Evolutionary conservation across 2,888 invertebrate genomes (phyloP), one percentile per base, ranked within the genome.

Genomic region (Ellobium chinense): DNA sequence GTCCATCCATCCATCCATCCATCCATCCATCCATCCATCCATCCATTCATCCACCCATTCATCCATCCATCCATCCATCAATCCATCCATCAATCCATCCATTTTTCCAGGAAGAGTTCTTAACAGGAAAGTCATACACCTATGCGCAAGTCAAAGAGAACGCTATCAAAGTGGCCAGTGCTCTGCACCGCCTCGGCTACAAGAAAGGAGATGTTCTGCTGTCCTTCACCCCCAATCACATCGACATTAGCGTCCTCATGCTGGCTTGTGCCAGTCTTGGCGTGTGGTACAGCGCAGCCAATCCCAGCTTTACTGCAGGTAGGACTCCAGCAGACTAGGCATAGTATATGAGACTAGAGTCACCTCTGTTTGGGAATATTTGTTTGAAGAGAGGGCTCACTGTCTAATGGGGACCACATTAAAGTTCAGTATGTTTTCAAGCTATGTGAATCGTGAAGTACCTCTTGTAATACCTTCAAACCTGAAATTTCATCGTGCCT

Each of bases 141-240:
- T 92, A 86, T 78, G 66, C 83, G 1, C 82, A 91, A 70, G 68
- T 92, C 56, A 87, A 88, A 37, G 88, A 86, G 2, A 73, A 81
- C 9, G 66, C 88, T 3, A 81, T 85, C 9, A 85, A 86, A 46
- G 86, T 91, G 18, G 91, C 89, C 34, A 91, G 91, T 81, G 90
- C 87, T 21, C 78, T 92, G 14, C 86, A 86, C 29, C 83, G 87
- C 34, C 81, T 85, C n/a, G 92, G 92, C 1, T 88, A 90, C 78
- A 87, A 84, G 69, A 90, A 91, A 74, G 91, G 92, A 9, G 92
- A 93, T 80, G 87, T 91, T 12, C 79, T 92, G 0, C 88, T 89
- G 31, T 79, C 91, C 7, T 89, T 85, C 85, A 87, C 89, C 74
- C 85, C 87, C 39, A 93, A 93, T 83, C 84, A 88, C 46, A 90